Evolutionary conservation across 2,888 invertebrate species (phyloP).

Genomic region (Macrosiphum euphorbiae): DNA sequence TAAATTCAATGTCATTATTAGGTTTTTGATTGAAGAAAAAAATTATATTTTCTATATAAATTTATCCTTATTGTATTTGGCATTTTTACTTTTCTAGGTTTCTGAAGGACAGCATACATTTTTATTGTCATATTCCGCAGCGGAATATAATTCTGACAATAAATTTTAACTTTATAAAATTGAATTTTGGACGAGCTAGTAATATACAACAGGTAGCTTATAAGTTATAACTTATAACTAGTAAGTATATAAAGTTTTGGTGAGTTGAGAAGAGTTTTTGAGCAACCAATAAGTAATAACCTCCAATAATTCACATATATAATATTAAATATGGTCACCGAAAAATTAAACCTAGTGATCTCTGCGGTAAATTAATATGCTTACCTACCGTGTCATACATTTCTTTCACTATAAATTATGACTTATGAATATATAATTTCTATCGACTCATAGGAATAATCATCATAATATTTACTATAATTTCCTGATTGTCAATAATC

Average conservation of each 20-base stretch:
- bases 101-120: background rate
- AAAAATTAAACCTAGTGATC: background rate
- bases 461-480: background rate
- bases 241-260: background rate
- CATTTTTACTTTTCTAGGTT: background rate
- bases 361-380: background rate
- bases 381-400: background rate
- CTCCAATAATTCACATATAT: too few species aligned
- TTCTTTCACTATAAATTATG: background rate
- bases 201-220: background rate
- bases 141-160: background rate
- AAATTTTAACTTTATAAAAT: background rate
- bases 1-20: background rate
- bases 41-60: background rate
- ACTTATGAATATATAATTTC: background rate
- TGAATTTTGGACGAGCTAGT: background rate
- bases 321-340: background rate
- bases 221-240: background rate
- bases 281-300: background rate
- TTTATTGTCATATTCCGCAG: background rate
- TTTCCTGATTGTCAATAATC: background rate
- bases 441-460: background rate
- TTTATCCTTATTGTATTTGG: background rate
- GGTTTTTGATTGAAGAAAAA: background rate
- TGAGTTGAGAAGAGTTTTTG: background rate